Evolutionary conservation across 2,888 invertebrate genomes (phyloP).

Genomic region (Rotaria socialis): DNA sequence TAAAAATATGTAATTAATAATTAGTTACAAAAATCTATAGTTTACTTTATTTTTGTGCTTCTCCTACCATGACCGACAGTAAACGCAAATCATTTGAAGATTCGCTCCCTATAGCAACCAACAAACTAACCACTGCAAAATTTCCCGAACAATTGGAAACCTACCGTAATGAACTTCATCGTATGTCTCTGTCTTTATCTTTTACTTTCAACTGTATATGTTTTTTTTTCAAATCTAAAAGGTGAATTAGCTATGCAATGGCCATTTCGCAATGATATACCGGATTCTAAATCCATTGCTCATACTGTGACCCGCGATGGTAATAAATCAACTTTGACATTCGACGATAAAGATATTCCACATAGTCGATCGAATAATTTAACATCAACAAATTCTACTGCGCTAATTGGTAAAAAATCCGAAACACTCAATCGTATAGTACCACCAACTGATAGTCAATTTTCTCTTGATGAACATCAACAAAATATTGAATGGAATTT

Average conservation of each 20-base stretch:
- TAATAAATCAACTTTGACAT: background rate
- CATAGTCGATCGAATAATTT: background rate
- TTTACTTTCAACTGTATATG: background rate
- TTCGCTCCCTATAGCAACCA: background rate
- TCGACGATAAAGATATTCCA: background rate
- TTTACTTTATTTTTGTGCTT: background rate
- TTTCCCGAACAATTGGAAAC: background rate
- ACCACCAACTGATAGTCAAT: background rate
- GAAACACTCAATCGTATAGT: background rate
- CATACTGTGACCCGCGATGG: background rate
- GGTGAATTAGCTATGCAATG: background rate
- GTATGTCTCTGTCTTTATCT: background rate
- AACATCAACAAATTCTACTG: background rate
- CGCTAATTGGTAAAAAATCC: background rate
- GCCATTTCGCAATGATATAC: background rate
- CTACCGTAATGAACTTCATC: slow-evolving; percentile 13
- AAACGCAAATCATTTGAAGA: background rate
- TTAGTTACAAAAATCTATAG: background rate
- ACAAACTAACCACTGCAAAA: background rate
- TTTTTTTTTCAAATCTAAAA: background rate
- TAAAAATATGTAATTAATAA: background rate
- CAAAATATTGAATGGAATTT: background rate
- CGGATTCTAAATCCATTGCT: background rate
- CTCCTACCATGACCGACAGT: background rate
- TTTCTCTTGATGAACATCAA: background rate